phyloP scores from a whole-genome alignment of 2,113 vertebrate genomes.

The Callithrix jacchus region DNA sequence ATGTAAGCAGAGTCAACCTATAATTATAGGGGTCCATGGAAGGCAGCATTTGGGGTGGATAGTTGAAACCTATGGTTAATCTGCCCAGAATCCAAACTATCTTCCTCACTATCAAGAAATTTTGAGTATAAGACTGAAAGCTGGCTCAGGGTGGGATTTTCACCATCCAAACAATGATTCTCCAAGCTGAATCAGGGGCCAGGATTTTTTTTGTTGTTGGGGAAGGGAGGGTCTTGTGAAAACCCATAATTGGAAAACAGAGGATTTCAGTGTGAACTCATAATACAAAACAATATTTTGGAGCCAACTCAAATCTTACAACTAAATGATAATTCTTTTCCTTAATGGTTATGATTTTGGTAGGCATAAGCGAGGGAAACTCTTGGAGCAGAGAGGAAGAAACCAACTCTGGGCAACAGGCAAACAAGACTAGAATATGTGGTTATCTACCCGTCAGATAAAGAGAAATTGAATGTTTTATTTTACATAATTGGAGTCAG shows the following conservation, averaged over 20 bases:
- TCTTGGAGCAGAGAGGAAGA: background rate
- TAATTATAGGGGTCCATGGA: background rate
- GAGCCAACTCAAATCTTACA: background rate
- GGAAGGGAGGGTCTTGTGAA: background rate
- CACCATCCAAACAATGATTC: background rate
- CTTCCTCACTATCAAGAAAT: background rate
- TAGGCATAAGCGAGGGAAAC: background rate
- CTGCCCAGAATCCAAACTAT: background rate
- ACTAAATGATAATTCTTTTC: background rate
- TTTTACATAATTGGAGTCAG: slow-evolving; percentile 52
- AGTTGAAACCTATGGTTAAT: background rate
- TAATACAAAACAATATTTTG: background rate
- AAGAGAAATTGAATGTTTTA: slow-evolving; percentile 32
- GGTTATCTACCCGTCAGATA: background rate
- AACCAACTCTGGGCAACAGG: background rate
- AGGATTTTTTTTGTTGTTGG: background rate
- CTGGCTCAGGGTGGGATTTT: background rate
- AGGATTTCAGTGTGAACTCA: background rate
- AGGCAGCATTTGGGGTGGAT: background rate
- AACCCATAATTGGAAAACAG: background rate
- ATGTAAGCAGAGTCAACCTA: background rate
- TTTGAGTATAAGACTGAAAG: background rate
- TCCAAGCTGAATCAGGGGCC: background rate
- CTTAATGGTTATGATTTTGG: background rate
- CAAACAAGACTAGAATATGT: background rate